Evolutionary conservation across 2,888 invertebrate species (phyloP), one percentile per base, ranked within the genome.

Genomic region (Eilema griseolum): DNA sequence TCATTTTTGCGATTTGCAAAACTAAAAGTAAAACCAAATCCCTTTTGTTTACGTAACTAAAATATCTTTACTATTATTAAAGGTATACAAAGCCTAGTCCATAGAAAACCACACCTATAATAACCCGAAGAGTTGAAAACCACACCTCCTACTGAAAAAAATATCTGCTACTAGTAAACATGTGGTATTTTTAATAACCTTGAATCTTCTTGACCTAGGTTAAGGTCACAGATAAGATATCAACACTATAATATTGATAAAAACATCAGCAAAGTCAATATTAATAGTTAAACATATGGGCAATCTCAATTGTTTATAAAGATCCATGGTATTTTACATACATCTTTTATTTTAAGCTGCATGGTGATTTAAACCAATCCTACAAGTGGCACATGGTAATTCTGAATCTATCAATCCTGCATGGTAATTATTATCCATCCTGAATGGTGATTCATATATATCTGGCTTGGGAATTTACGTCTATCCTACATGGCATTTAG

Each of bases 171-270:
- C 16, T 14, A 16, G 24, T 37, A 62, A 46, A 41, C 41, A 41
- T 23, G 24, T 46, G 41, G 12, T 26, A 7, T 3, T 59, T 16
- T 2, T 8, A 60, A 52, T 37, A 61, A 26, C 70, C 60, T 68
- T 73, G 67, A 62, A 31, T 52, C n/a, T 62, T 66, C 61, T 65
- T 81, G 80, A 82, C 79, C 80, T 80, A 75, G n/a, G n/a, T n/a
- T 46, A 79, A 77, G 73, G 71, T 66, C 26, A 72, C 66, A 66
- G 77, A 79, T 74, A 77, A 63, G 41, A 60, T 52, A 52, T 52
- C 46, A 46, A 20, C 7, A 52, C 8, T n/a, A n/a, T 52, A 52
- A 20, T 52, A 52, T 52, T 52, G 52, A n/a, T 52, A 52, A 52
- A 52, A n/a, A 52, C n/a, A 52, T 52, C 52, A 70, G 37, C 20